Evolutionary conservation across 1,140 invertebrate genomes (phyloP).

Genomic region (Drosophila simulans): DNA sequence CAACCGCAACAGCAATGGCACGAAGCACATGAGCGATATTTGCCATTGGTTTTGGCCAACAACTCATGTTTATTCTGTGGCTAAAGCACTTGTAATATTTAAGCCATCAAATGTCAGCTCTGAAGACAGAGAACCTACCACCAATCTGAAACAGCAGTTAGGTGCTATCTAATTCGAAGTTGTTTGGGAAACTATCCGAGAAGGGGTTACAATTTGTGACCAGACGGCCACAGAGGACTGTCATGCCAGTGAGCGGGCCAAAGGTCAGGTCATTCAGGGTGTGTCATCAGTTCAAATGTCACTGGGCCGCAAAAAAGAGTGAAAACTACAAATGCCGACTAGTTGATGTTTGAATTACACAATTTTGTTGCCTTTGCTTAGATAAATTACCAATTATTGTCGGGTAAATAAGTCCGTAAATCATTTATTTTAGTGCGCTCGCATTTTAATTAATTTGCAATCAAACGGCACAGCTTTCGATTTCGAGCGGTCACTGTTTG

Average conservation of each 20-base stretch:
- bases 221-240: constrained; percentile 1
- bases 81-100: too few relatives aligned
- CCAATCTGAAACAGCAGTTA: too few relatives aligned
- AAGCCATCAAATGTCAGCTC: too few relatives aligned
- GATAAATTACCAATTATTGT: background rate
- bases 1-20: constrained; percentile 20
- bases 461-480: background rate
- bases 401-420: background rate
- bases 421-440: background rate
- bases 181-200: too few relatives aligned
- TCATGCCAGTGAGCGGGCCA: constrained; percentile 17
- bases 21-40: background rate
- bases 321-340: constrained; percentile 2
- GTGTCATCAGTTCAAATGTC: constrained; percentile 33
- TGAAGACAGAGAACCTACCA: too few relatives aligned
- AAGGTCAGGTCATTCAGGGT: constrained; percentile 30
- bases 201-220: background rate
- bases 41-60: background rate
- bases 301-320: background rate
- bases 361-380: background rate
- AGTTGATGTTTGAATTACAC: too few relatives aligned
- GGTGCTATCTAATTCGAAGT: too few relatives aligned
- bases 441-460: background rate
- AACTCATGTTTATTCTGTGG: too few relatives aligned
- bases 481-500: background rate